phyloP scores from a whole-genome alignment of 2,797 vertebrate genomes.

The Crenichthys baileyi region DNA sequence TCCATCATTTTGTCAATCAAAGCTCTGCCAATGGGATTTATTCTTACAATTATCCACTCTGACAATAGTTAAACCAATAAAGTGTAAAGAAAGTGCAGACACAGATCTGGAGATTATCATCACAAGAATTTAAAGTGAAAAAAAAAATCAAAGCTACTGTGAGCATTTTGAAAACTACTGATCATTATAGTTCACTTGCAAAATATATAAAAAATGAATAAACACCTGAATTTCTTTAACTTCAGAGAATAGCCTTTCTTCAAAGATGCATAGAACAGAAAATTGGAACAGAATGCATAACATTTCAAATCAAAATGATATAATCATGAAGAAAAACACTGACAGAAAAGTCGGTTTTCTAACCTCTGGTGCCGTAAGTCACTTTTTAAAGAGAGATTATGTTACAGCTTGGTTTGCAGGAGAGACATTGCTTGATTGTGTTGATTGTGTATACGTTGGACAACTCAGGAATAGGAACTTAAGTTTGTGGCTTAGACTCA shows the following conservation, averaged over 20 bases:
- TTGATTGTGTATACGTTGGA: neutral
- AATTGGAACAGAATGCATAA: neutral
- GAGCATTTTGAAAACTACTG: neutral
- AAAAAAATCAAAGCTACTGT: neutral
- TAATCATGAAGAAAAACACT: neutral
- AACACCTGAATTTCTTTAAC: neutral
- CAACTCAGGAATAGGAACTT: too few relatives aligned
- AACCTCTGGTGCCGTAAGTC: neutral
- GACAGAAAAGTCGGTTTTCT: neutral
- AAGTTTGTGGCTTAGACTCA: too few relatives aligned
- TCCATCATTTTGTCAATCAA: neutral
- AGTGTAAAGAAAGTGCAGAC: neutral
- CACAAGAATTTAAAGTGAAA: neutral
- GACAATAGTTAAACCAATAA: neutral
- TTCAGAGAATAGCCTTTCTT: neutral
- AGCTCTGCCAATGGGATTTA: neutral
- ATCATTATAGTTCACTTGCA: neutral
- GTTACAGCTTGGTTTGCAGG: neutral
- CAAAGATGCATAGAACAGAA: neutral
- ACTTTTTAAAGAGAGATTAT: neutral
- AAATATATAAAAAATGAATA: neutral
- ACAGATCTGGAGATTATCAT: neutral
- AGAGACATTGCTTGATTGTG: neutral
- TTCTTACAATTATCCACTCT: neutral
- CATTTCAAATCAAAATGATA: neutral